phyloP scores from a whole-genome alignment of 2,113 vertebrate species.

The Saguinus imperator region DNA sequence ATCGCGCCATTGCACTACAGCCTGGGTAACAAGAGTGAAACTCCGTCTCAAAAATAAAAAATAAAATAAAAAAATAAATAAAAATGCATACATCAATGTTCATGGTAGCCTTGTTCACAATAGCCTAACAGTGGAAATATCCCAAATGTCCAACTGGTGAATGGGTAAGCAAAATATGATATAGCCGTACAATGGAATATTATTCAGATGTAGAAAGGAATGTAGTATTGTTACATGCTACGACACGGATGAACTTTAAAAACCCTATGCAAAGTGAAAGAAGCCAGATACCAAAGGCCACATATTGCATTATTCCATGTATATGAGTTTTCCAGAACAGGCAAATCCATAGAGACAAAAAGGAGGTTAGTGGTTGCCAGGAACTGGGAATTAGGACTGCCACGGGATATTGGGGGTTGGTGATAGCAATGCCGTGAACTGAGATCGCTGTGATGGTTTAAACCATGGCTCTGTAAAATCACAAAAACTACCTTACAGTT shows the following conservation, averaged over 20 bases:
- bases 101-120: not conserved
- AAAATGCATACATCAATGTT: not conserved
- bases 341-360: not conserved
- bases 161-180: not conserved
- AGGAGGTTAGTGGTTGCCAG: not conserved
- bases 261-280: not conserved
- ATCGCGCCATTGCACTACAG: no score
- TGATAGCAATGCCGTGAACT: not conserved
- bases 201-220: not conserved
- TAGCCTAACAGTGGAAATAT: not conserved
- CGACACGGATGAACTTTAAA: not conserved
- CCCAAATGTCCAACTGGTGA: not conserved
- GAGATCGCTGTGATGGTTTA: not conserved
- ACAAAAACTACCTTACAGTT: not conserved
- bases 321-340: not conserved
- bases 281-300: not conserved
- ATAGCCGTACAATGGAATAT: not conserved
- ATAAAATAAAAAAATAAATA: no score
- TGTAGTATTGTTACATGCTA: not conserved
- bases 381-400: not conserved
- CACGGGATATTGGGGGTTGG: not conserved
- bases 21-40: no score
- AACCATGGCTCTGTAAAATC: not conserved
- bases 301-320: not conserved
- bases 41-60: no score